A percentile compares a stretch with the other conserved stretches of the same genome.
These are phyloP conservation scores for Zophobas atratus DNA, from an alignment of 1,140 invertebrate species.

Conservation along the genomic window DNA sequence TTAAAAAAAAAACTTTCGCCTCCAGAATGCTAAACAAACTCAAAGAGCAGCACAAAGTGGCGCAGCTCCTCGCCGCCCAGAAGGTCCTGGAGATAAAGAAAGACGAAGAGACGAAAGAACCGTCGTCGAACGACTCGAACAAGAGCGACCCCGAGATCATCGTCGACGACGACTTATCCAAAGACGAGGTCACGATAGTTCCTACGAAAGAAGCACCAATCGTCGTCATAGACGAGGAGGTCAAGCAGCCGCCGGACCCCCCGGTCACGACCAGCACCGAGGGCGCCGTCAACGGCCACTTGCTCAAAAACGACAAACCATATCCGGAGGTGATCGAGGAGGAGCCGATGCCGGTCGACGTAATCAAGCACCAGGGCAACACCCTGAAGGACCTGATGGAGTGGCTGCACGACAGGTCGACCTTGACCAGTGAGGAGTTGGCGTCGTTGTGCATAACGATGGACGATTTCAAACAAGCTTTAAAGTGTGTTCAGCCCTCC, in stretches of 20 bases:
- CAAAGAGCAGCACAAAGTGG: slow-evolving; percentile 60
- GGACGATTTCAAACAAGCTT: slow-evolving; percentile 84
- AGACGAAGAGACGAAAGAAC: slow-evolving; percentile 42
- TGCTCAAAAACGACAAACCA: slow-evolving; percentile 5
- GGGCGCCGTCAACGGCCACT: slow-evolving; percentile 6
- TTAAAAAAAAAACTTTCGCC: background rate
- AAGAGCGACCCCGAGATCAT: slow-evolving; percentile 57
- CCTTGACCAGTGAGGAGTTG: slow-evolving; percentile 75
- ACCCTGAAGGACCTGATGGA: slow-evolving; percentile 67
- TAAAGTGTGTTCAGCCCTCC: slow-evolving; percentile 91
- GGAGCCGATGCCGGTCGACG: slow-evolving; percentile 54
- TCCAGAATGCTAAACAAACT: slow-evolving; percentile 57
- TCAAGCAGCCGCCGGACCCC: slow-evolving; percentile 38
- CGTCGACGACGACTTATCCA: slow-evolving; percentile 56
- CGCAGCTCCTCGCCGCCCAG: slow-evolving; percentile 41
- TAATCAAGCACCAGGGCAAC: slow-evolving; percentile 42
- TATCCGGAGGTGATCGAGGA: slow-evolving; percentile 1
- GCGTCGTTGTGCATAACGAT: slow-evolving; percentile 77
- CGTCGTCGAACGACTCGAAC: slow-evolving; percentile 29
- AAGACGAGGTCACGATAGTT: slow-evolving; percentile 41
- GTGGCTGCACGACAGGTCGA: slow-evolving; percentile 72
- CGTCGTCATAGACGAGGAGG: slow-evolving; percentile 61
- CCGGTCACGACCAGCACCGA: background rate
- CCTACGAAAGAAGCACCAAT: slow-evolving; percentile 46
- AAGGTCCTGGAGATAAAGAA: slow-evolving; percentile 47